Evolutionary conservation across 1,140 invertebrate genomes (phyloP), one percentile per base, ranked within the genome.

Genomic region (Calliopsis andreniformis): DNA sequence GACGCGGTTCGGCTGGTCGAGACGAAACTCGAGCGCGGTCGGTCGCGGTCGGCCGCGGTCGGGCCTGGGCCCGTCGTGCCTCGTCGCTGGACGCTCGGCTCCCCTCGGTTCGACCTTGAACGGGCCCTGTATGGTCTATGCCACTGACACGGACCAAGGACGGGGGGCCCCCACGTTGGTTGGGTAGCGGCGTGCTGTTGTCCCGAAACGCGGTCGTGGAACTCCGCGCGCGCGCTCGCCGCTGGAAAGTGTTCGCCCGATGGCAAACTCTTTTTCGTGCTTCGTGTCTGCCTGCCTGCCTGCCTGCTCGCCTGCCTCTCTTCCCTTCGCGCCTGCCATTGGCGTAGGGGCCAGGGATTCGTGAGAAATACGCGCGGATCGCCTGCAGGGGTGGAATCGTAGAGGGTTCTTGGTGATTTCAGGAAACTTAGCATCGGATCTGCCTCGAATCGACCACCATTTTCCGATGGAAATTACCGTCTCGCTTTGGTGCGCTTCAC

Each of bases 71-170:
- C 53, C n/a, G 35, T 84, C 85, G 82, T 75, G 20, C 63, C 0
- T 25, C 32, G 66, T 53, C 78, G 86, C 4, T 45, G 49, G 55
- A 1, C n/a, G 49, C 73, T 86, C 86, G 82, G 61, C 30, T 45
- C 45, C 56, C 55, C 86, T 92, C 91, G 90, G 86, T 84, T 86
- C 91, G 91, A 92, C 91, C 91, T 92, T 92, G 91, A 92, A 91
- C 89, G 86, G 82, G 87, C 90, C 90, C 91, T 91, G 89, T 90
- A 91, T 91, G 87, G 88, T 91, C 89, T 91, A 92, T 92, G 91
- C 91, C 91, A 92, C 91, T 92, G 91, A 92, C 91, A 92, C 91
- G 91, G 89, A 91, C 90, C 91, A 92, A 92, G 91, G 91, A 91
- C 91, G 91, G 87, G 85, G 64, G 73, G 81, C 61, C 81, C 82